A percentile compares a stretch with the other conserved stretches of the same genome.
phyloP scores from a whole-genome alignment of 1,140 invertebrate genomes.

The Daktulosphaira vitifoliae region DNA sequence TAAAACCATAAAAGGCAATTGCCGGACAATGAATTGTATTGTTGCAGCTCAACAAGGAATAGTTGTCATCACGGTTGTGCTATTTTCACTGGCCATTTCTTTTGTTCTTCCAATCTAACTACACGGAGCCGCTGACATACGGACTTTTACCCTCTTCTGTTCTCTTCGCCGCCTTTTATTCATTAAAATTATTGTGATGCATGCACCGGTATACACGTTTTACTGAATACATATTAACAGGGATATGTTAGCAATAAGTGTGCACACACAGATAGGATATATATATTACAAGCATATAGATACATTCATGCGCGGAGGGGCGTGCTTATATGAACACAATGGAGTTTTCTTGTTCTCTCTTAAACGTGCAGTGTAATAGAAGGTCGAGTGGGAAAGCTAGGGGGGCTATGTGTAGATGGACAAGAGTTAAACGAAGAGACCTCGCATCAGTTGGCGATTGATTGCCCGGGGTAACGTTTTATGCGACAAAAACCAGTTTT shows the following conservation, averaged over 20 bases:
- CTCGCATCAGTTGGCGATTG: not conserved
- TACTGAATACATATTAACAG: too few relatives aligned
- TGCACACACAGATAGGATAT: too few relatives aligned
- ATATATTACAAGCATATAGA: too few relatives aligned
- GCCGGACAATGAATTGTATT: conserved; percentile 10
- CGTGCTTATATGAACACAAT: not conserved
- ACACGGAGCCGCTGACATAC: too few relatives aligned
- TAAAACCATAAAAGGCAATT: conserved; percentile 19
- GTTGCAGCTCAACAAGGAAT: not conserved
- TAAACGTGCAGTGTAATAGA: not conserved
- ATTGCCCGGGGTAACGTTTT: conserved; percentile 17
- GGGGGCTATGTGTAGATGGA: not conserved
- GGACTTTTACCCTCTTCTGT: too few relatives aligned
- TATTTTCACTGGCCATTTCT: not conserved
- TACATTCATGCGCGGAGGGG: not conserved
- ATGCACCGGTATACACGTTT: too few relatives aligned
- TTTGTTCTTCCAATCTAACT: too few relatives aligned
- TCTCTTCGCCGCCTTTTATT: too few relatives aligned
- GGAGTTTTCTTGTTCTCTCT: not conserved
- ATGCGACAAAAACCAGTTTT: conserved; percentile 29
- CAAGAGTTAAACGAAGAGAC: not conserved
- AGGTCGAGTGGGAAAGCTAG: not conserved
- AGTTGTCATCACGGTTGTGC: not conserved
- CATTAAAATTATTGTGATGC: too few relatives aligned
- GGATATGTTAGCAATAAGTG: too few relatives aligned